Conservation (phyloP, 2,113 vertebrate genomes). For the Corythornis cristatus region DNA sequence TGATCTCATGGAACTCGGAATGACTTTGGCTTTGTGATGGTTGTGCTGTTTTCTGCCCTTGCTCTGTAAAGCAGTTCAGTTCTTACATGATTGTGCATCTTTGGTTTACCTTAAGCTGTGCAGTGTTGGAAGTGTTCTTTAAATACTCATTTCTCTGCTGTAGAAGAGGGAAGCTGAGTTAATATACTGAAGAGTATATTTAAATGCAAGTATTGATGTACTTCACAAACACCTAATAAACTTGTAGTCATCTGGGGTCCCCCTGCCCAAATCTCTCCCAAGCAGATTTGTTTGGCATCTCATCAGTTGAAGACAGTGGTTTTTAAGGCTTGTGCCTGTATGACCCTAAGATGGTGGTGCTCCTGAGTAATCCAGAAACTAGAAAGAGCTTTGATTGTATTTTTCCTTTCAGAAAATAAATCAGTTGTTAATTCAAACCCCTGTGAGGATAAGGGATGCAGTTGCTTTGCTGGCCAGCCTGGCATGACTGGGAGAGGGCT, state of each 20-base stretch:
- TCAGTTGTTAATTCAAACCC: neutral
- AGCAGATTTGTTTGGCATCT: neutral
- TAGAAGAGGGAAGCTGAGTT: neutral
- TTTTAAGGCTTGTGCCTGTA: neutral
- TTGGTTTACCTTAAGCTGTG: neutral
- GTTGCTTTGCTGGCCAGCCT: neutral
- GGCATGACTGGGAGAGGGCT: neutral
- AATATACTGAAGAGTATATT: neutral
- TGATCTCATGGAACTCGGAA: fast-evolving
- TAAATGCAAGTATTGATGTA: neutral
- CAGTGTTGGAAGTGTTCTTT: neutral
- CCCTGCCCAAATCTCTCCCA: fast-evolving
- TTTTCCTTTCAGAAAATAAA: neutral
- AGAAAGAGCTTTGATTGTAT: neutral
- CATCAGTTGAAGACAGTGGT: neutral
- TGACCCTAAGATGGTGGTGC: neutral
- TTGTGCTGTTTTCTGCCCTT: neutral
- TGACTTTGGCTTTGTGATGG: neutral
- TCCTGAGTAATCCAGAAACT: neutral
- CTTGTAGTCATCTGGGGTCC: neutral
- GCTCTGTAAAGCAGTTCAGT: neutral
- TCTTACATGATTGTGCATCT: neutral
- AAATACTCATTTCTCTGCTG: neutral
- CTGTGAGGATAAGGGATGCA: neutral
- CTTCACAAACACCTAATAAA: neutral